phyloP scores from a whole-genome alignment of 2,113 vertebrate species.

The Phrynocephalus versicolor region DNA sequence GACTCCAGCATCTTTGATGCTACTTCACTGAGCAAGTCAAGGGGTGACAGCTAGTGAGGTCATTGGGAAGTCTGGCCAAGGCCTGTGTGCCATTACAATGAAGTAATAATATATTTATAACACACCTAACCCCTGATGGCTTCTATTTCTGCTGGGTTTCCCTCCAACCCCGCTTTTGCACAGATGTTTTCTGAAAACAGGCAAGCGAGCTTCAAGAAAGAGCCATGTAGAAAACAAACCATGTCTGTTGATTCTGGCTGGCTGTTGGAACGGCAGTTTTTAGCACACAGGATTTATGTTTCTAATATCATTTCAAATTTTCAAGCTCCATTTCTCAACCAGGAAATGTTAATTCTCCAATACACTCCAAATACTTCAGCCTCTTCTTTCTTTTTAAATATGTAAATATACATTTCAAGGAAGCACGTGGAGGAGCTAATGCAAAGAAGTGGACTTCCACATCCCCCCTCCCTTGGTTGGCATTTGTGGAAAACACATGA shows the following conservation, averaged over 20 bases:
- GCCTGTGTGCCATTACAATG: slow-evolving; percentile 77
- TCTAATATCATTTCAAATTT: slow-evolving; percentile 84
- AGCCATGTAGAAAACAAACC: slow-evolving; percentile 77
- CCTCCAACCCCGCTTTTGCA: slow-evolving; percentile 53
- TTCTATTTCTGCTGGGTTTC: slow-evolving; percentile 69
- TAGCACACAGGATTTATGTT: slow-evolving; percentile 81
- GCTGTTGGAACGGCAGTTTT: slow-evolving; percentile 74
- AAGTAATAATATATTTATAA: slow-evolving; percentile 84
- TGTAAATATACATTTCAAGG: slow-evolving; percentile 72
- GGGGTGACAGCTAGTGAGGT: slow-evolving; percentile 76
- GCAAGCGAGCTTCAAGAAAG: slow-evolving; percentile 70
- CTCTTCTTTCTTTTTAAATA: slow-evolving; percentile 63
- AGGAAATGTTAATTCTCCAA: slow-evolving; percentile 77
- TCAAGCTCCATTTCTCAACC: slow-evolving; percentile 73
- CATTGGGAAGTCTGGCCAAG: slow-evolving; percentile 73
- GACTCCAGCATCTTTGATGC: slow-evolving; percentile 34
- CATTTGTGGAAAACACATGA: slow-evolving; percentile 70
- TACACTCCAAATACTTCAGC: slow-evolving; percentile 64
- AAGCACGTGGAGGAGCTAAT: slow-evolving; percentile 70
- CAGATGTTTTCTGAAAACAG: slow-evolving; percentile 77
- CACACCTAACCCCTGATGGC: slow-evolving; percentile 77
- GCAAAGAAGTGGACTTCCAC: slow-evolving; percentile 69
- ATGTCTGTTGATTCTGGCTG: slow-evolving; percentile 80
- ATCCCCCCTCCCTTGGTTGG: slow-evolving; percentile 36
- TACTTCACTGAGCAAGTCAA: slow-evolving; percentile 57